A percentile compares a stretch with the other conserved stretches of the same genome.
These are phyloP conservation scores for Dendrolimus pini DNA, from an alignment of 2,888 invertebrate genomes.

Conservation along the genomic window DNA sequence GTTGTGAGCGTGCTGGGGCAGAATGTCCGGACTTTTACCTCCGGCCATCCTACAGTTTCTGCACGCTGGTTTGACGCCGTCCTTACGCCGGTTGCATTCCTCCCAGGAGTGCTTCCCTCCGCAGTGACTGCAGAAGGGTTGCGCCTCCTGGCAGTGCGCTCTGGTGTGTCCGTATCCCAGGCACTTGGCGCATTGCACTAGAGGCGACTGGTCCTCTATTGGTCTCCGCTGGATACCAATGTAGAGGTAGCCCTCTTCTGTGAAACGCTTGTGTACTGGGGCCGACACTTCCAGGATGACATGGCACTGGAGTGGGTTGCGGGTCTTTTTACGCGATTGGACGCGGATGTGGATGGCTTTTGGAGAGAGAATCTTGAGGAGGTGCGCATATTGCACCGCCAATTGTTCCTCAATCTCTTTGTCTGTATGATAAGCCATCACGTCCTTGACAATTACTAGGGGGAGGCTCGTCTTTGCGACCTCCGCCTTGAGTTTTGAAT, in stretches of 20 bases:
- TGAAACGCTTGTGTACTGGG: constrained; percentile 6
- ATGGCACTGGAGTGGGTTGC: constrained; percentile 16
- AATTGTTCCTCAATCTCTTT: no score
- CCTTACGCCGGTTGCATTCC: constrained; percentile 3
- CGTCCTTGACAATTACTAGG: no score
- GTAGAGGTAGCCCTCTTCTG: constrained; percentile 1
- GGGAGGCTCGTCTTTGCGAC: no score
- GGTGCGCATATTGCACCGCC: no score
- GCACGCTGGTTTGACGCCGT: no score
- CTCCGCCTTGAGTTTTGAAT: no score
- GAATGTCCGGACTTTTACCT: no score
- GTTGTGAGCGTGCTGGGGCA: background rate
- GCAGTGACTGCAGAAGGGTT: constrained; percentile 18
- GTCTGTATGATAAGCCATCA: no score
- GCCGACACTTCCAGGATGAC: constrained; percentile 17
- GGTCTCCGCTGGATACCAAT: constrained; percentile 1
- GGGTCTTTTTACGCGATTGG: constrained; percentile 13
- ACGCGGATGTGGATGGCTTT: constrained; percentile 1
- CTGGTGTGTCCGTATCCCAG: constrained; percentile 22
- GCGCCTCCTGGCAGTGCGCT: constrained; percentile 12
- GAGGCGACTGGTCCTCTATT: constrained; percentile 6
- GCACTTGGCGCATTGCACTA: constrained; percentile 13
- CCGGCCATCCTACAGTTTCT: no score
- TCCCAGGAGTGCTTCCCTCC: constrained; percentile 10
- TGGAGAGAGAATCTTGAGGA: no score